A percentile compares a stretch with the other conserved stretches of the same genome.
Conservation (phyloP, 2,797 vertebrate species). For the Micropoecilia bifurca region DNA sequence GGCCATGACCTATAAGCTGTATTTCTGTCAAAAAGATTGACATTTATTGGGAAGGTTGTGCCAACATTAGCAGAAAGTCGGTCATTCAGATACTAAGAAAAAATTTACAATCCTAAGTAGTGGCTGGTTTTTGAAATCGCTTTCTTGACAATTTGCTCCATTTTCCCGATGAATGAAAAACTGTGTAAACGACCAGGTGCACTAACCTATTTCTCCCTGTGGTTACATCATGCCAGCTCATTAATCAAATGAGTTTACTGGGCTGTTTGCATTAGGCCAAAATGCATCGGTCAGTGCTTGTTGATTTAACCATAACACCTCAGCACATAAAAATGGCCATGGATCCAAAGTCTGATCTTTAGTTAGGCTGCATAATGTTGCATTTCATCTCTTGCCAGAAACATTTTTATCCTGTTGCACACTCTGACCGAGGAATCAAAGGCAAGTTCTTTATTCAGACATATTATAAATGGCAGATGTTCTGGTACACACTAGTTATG, state of each 20-base stretch:
- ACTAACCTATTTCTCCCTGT: slow-evolving; percentile 60
- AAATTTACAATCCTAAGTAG: slow-evolving; percentile 47
- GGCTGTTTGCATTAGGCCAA: slow-evolving; percentile 72
- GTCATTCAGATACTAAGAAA: slow-evolving; percentile 50
- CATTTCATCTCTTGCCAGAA: slow-evolving; percentile 24
- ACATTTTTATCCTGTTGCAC: slow-evolving; percentile 18
- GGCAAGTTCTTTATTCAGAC: background rate
- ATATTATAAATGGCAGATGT: background rate
- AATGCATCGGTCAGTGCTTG: slow-evolving; percentile 68
- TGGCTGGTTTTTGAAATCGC: slow-evolving; percentile 41
- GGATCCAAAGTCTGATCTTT: slow-evolving; percentile 65
- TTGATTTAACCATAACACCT: slow-evolving; percentile 76
- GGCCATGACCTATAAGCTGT: slow-evolving; percentile 50
- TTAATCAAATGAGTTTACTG: slow-evolving; percentile 74
- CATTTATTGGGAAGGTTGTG: slow-evolving; percentile 53
- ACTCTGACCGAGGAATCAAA: slow-evolving; percentile 10
- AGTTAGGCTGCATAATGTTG: slow-evolving; percentile 45
- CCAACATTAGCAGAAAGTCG: slow-evolving; percentile 63
- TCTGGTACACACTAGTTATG: background rate
- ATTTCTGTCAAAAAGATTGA: slow-evolving; percentile 66
- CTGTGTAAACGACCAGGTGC: slow-evolving; percentile 73
- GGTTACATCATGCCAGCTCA: slow-evolving; percentile 76
- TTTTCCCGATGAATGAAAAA: slow-evolving; percentile 76
- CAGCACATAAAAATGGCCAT: slow-evolving; percentile 61
- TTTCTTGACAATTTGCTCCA: slow-evolving; percentile 47